phyloP scores from a whole-genome alignment of 92 coral and sea anemone species.

The Bergia puertoricense region DNA sequence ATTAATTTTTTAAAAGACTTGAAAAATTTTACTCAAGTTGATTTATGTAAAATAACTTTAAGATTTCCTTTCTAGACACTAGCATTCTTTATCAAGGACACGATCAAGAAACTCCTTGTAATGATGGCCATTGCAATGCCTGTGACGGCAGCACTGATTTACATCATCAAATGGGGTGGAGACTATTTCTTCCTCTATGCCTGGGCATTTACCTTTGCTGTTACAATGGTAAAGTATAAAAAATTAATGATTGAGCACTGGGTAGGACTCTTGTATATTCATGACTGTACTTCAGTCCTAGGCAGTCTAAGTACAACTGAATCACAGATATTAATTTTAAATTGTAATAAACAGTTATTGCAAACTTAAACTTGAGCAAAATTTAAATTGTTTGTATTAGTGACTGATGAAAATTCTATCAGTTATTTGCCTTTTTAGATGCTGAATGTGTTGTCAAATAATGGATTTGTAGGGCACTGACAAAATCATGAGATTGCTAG shows the following conservation, averaged over 20 bases:
- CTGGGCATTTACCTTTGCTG: conserved; percentile 86
- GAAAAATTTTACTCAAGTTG: neutral
- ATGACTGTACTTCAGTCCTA: neutral
- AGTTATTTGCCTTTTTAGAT: too few species aligned
- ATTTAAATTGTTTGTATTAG: too few species aligned
- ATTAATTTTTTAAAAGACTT: too few species aligned
- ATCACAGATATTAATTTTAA: too few species aligned
- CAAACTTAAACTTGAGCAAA: too few species aligned
- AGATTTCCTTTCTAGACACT: conserved; percentile 63
- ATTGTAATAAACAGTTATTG: too few species aligned
- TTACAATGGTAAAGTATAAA: conserved; percentile 73
- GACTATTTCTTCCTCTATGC: conserved; percentile 92
- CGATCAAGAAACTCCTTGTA: conserved; percentile 79
- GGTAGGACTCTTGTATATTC: neutral
- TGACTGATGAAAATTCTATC: too few species aligned
- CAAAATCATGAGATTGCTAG: too few species aligned
- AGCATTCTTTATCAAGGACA: conserved; percentile 88
- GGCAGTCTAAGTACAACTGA: too few species aligned
- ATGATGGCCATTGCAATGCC: conserved; percentile 82
- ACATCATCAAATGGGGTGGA: conserved; percentile 99
- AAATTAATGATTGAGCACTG: neutral
- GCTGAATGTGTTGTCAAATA: too few species aligned
- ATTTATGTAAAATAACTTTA: neutral
- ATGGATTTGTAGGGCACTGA: too few species aligned
- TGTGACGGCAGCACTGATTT: conserved; percentile 76